phyloP scores from a whole-genome alignment of 2,113 vertebrate genomes.

The Corapipo altera region DNA sequence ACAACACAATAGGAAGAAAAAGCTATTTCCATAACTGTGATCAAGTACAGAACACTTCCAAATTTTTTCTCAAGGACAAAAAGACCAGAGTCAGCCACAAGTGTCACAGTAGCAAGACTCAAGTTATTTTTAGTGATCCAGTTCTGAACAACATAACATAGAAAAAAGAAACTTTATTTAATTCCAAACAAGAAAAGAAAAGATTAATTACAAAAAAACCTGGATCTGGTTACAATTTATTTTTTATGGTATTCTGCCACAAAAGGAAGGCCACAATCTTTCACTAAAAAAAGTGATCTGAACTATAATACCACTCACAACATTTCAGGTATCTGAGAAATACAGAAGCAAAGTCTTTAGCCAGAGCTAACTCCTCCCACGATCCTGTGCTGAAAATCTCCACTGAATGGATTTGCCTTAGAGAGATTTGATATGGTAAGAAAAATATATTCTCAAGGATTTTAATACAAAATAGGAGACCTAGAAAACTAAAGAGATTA shows the following conservation, averaged over 20 bases:
- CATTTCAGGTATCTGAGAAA: background rate
- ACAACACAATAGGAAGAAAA: background rate
- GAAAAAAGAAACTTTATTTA: background rate
- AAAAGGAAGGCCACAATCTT: background rate
- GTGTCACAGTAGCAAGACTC: background rate
- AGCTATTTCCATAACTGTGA: background rate
- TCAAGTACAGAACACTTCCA: background rate
- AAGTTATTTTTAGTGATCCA: background rate
- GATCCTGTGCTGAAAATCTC: background rate
- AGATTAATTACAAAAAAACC: background rate
- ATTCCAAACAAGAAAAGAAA: background rate
- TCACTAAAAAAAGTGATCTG: background rate
- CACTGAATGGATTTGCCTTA: background rate
- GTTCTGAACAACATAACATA: background rate
- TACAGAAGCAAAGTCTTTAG: background rate
- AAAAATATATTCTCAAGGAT: background rate
- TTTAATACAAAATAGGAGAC: background rate
- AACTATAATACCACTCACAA: background rate
- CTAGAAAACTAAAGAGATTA: background rate
- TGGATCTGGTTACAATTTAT: background rate
- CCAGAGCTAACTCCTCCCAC: background rate
- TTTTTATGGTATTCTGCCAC: background rate
- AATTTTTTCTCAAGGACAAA: background rate
- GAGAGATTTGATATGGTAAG: background rate
- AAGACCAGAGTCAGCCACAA: background rate